These are phyloP conservation scores for Pongo abelii DNA, from an alignment of 2,113 vertebrate species.

Conservation along the genomic window DNA sequence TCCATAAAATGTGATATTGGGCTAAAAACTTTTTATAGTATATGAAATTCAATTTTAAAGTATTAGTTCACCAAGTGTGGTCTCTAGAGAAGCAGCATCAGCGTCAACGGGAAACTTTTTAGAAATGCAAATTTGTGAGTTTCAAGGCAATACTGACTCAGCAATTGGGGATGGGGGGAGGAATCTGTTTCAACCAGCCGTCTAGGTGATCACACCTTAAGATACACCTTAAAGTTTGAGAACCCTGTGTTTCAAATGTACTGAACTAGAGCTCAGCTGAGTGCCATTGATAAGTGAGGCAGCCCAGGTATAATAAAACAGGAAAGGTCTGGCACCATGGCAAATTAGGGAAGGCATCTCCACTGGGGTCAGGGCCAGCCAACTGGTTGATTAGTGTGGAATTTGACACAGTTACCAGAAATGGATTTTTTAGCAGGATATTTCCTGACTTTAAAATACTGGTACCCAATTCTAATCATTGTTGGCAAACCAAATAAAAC, in stretches of 20 bases:
- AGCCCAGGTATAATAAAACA: neutral
- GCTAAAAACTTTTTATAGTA: neutral
- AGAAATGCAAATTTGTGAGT: neutral
- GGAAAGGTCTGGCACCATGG: neutral
- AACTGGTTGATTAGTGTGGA: neutral
- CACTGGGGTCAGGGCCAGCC: accelerated
- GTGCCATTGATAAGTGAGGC: neutral
- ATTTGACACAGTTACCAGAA: neutral
- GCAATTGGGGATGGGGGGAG: neutral
- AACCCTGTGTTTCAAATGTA: neutral
- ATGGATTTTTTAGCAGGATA: neutral
- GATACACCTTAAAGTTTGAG: neutral
- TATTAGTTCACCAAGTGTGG: neutral
- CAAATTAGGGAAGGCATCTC: neutral
- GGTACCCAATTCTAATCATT: neutral
- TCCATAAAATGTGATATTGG: neutral
- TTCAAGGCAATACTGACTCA: neutral
- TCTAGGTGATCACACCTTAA: neutral
- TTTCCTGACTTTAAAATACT: neutral
- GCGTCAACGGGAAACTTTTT: neutral
- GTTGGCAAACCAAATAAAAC: neutral
- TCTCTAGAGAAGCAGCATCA: neutral
- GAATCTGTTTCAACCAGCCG: neutral
- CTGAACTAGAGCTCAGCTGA: neutral
- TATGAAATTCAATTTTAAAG: neutral